A percentile compares a stretch with the other conserved stretches of the same genome.
phyloP scores from a whole-genome alignment of 2,888 invertebrate genomes.

The Pyralis farinalis region DNA sequence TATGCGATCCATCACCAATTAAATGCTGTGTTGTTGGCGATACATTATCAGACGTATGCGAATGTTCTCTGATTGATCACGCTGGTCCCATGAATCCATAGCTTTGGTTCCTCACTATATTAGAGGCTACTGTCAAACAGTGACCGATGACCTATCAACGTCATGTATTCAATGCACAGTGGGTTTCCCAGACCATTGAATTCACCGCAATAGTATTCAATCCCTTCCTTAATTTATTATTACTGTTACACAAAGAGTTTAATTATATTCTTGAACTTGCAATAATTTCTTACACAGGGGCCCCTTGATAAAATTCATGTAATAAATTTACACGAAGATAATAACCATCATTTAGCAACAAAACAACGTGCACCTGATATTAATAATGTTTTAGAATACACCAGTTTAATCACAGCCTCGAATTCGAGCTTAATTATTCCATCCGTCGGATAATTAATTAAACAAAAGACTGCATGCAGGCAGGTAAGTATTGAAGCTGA shows the following conservation, averaged over 20 bases:
- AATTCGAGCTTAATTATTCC: constrained; percentile 69
- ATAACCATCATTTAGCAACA: constrained; percentile 51
- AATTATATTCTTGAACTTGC: constrained; percentile 35
- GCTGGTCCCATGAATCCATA: constrained; percentile 53
- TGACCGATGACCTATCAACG: constrained; percentile 52
- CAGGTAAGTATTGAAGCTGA: constrained; percentile 55
- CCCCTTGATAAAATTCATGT: constrained; percentile 38
- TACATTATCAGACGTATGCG: constrained; percentile 66
- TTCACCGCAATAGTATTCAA: constrained; percentile 30
- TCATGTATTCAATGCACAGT: constrained; percentile 6
- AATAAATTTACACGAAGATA: constrained; percentile 50
- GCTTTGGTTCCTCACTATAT: constrained; percentile 40
- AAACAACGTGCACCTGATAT: constrained; percentile 58
- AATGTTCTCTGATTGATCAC: constrained; percentile 69
- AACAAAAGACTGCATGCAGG: constrained; percentile 62
- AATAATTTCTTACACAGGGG: constrained; percentile 32
- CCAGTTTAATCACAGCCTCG: constrained; percentile 55
- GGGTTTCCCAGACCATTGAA: constrained; percentile 26
- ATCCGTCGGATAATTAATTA: constrained; percentile 71
- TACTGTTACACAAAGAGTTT: constrained; percentile 22
- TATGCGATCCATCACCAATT: constrained; percentile 74
- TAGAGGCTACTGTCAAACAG: constrained; percentile 51
- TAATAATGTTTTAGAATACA: constrained; percentile 54
- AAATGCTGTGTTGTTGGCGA: constrained; percentile 69
- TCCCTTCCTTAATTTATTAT: constrained; percentile 20